A percentile compares a stretch with the other conserved stretches of the same genome.
Evolutionary conservation across 2,113 vertebrate species (phyloP).

Genomic region (Felis chaus): DNA sequence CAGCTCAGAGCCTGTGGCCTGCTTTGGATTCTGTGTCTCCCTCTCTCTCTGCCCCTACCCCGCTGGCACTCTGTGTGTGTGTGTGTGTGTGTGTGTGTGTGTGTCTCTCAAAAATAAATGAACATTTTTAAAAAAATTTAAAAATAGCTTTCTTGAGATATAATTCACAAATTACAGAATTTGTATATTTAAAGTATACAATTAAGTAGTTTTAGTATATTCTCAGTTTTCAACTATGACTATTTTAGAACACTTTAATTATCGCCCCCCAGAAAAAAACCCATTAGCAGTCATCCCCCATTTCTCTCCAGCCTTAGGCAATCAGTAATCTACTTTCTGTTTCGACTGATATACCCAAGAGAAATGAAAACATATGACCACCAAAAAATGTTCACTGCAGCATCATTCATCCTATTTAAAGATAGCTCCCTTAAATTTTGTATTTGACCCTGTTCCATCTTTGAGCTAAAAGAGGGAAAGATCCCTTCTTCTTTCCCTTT

Average conservation of each 20-base stretch:
- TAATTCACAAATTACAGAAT: neutral
- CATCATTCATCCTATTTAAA: neutral
- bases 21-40: too few relatives aligned
- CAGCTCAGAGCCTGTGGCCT: too few relatives aligned
- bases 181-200: neutral
- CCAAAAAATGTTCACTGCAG: neutral
- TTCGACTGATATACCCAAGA: neutral
- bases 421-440: neutral
- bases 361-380: neutral
- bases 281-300: neutral
- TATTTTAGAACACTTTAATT: constrained; percentile 23
- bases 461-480: neutral
- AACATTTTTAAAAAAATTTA: neutral
- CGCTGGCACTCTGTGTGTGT: too few relatives aligned
- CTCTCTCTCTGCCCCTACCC: too few relatives aligned
- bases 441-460: neutral
- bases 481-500: neutral
- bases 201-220: neutral
- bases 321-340: neutral
- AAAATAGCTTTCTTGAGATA: neutral
- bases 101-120: too few relatives aligned
- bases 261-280: neutral
- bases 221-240: neutral
- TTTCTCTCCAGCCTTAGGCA: neutral
- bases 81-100: too few relatives aligned